phyloP scores from a whole-genome alignment of 2,113 vertebrate species.

The Tamias sibiricus region DNA sequence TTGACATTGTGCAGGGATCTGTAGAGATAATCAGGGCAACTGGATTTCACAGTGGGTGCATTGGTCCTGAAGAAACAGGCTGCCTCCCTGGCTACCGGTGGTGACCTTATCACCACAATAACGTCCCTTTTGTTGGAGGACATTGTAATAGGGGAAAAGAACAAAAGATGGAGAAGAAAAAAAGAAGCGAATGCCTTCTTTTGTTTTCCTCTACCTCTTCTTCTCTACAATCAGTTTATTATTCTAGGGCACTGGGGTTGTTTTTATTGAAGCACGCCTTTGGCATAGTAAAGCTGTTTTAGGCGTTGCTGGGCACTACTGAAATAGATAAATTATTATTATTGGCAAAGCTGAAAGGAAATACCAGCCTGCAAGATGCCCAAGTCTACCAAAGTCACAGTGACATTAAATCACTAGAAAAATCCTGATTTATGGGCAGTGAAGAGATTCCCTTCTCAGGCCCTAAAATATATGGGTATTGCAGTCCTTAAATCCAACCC shows the following conservation, averaged over 20 bases:
- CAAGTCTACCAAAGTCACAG: background rate
- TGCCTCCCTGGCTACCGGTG: background rate
- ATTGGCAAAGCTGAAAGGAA: background rate
- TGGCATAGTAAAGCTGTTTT: background rate
- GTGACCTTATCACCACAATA: background rate
- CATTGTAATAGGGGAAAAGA: no score
- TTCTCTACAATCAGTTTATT: background rate
- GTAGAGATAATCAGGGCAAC: background rate
- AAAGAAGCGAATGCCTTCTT: background rate
- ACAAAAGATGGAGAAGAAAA: background rate
- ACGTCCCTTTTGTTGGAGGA: background rate
- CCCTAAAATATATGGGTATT: background rate
- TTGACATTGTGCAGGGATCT: background rate
- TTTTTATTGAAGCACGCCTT: background rate
- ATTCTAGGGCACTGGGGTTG: background rate
- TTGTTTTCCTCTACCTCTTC: background rate
- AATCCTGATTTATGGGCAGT: background rate
- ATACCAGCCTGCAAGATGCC: background rate
- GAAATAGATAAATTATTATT: background rate
- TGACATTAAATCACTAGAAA: background rate
- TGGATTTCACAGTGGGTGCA: background rate
- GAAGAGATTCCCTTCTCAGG: background rate
- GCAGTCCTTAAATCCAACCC: background rate
- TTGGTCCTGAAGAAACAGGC: background rate
- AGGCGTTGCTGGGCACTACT: background rate